Evolutionary conservation across 2,888 invertebrate genomes (phyloP).

Genomic region (Neoaliturus tenellus): DNA sequence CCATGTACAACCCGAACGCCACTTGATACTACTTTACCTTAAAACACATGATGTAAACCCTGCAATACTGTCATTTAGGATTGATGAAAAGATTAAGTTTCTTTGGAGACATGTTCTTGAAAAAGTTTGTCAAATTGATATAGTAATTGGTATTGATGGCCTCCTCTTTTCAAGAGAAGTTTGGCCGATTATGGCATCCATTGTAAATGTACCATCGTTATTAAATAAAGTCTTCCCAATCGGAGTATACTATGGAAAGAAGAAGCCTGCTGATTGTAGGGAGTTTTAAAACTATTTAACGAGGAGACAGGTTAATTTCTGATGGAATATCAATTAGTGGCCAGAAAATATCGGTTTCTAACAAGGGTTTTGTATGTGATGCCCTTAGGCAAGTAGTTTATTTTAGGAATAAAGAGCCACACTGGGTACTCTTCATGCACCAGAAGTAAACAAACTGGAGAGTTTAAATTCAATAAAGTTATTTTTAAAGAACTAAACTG

Average conservation of each 20-base stretch:
- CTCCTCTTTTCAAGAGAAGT: background rate
- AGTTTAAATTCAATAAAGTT: too few relatives aligned
- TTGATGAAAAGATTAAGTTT: background rate
- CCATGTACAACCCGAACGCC: background rate
- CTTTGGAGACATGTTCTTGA: background rate
- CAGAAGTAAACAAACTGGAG: too few relatives aligned
- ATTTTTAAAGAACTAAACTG: background rate
- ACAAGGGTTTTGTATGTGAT: slow-evolving; percentile 56
- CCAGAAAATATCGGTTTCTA: background rate
- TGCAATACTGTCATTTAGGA: background rate
- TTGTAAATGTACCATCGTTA: background rate
- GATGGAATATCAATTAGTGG: slow-evolving; percentile 12
- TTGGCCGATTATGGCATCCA: slow-evolving; percentile 22
- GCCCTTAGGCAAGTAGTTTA: too few relatives aligned
- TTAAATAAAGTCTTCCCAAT: background rate
- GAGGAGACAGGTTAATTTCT: background rate
- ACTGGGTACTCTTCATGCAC: slow-evolving; percentile 59
- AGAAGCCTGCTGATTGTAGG: background rate
- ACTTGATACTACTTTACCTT: background rate
- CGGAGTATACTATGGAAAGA: slow-evolving; percentile 45
- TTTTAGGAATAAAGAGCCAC: slow-evolving; percentile 61
- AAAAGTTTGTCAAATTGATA: background rate
- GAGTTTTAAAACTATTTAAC: slow-evolving; percentile 11
- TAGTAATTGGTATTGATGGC: background rate
- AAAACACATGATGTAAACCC: background rate